phyloP scores from a whole-genome alignment of 64 coral and sea anemone species.

The Hydrozoanthus tunicans region DNA sequence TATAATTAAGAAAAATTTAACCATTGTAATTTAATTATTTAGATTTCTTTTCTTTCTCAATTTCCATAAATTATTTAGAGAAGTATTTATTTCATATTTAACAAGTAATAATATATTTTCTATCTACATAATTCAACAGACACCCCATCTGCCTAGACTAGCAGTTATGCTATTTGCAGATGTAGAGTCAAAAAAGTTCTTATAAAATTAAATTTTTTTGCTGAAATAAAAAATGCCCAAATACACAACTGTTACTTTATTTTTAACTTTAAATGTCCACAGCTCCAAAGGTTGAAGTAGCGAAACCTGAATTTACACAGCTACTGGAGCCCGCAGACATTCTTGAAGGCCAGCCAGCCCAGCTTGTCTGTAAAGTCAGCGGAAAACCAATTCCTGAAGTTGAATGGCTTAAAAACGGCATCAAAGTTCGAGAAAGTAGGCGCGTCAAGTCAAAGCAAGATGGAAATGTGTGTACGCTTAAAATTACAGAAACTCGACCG shows the following conservation, averaged over 20 bases:
- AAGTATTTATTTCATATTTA: too few relatives aligned
- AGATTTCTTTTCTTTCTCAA: too few relatives aligned
- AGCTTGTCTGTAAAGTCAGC: slow-evolving; percentile 63
- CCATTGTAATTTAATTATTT: too few relatives aligned
- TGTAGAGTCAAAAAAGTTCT: too few relatives aligned
- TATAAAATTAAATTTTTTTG: too few relatives aligned
- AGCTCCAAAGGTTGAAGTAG: slow-evolving; percentile 75
- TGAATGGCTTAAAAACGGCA: slow-evolving; percentile 90
- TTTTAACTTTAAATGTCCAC: background rate
- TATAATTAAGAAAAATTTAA: too few relatives aligned
- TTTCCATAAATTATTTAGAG: too few relatives aligned
- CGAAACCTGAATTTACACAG: slow-evolving; percentile 55
- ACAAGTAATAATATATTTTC: too few relatives aligned
- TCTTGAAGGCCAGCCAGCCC: slow-evolving; percentile 61
- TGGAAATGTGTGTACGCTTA: slow-evolving; percentile 63
- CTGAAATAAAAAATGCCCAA: too few relatives aligned
- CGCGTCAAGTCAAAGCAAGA: slow-evolving; percentile 71
- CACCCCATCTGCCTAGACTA: too few relatives aligned
- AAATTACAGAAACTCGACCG: slow-evolving; percentile 61
- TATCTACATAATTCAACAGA: too few relatives aligned
- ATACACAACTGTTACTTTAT: background rate
- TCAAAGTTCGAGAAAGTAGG: slow-evolving; percentile 57
- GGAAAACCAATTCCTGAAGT: slow-evolving; percentile 75
- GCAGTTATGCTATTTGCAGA: too few relatives aligned
- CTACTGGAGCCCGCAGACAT: slow-evolving; percentile 58